These are phyloP conservation scores for Sicus ferrugineus DNA, from an alignment of 2,888 invertebrate species.

Conservation along the genomic window DNA sequence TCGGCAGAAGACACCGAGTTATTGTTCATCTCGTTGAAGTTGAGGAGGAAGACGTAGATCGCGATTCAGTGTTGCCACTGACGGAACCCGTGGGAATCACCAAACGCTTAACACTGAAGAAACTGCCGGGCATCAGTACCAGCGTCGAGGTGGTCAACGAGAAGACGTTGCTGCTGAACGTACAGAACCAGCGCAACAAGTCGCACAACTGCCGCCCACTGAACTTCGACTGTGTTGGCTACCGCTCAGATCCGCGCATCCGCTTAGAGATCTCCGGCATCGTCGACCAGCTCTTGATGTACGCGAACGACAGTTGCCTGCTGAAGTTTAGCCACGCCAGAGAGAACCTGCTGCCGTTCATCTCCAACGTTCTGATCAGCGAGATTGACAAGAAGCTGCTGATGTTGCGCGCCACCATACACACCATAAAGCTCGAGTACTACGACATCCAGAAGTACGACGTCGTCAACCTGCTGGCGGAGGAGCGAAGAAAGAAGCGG, in stretches of 20 bases:
- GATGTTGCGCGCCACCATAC: conserved; percentile 38
- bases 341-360: conserved; percentile 44
- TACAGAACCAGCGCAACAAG: conserved; percentile 32
- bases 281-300: conserved; percentile 43
- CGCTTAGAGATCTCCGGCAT: conserved; percentile 42
- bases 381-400: conserved; percentile 49
- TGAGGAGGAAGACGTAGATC: neutral
- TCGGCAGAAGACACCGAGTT: conserved; percentile 37
- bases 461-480: conserved; percentile 48
- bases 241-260: conserved; percentile 45
- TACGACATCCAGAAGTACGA: conserved; percentile 53
- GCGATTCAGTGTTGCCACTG: neutral
- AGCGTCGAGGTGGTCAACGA: conserved; percentile 44
- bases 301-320: conserved; percentile 44
- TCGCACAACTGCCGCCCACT: conserved; percentile 31
- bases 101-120: neutral
- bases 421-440: conserved; percentile 48
- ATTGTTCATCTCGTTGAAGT: conserved; percentile 40
- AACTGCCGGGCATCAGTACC: neutral
- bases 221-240: conserved; percentile 53
- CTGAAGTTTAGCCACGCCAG: conserved; percentile 43
- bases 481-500: conserved; percentile 12
- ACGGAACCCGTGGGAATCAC: neutral
- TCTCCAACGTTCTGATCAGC: conserved; percentile 48
- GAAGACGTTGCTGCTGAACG: conserved; percentile 40